Evolutionary conservation across 2,797 vertebrate genomes (phyloP).

Genomic region (Neostethus bicornis): DNA sequence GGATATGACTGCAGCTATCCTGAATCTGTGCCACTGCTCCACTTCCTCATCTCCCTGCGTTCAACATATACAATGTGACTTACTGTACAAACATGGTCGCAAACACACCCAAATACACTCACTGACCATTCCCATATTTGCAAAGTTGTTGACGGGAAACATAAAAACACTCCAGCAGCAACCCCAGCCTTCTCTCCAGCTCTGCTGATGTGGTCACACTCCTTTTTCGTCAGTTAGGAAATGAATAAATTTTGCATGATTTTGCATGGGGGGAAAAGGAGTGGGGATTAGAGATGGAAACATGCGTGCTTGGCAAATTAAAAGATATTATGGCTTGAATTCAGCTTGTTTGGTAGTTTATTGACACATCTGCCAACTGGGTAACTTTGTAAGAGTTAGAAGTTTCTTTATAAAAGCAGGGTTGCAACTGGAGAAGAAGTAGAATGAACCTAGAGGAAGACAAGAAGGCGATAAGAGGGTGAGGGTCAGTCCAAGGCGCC

Average conservation of each 20-base stretch:
- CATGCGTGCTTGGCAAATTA: conserved; percentile 33
- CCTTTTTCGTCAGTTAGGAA: conserved; percentile 41
- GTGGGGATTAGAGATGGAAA: conserved; percentile 23
- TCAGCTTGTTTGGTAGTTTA: conserved; percentile 35
- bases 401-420: conserved; percentile 51
- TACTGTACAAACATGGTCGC: conserved; percentile 23
- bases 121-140: conserved; percentile 22
- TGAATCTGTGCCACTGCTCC: conserved; percentile 49
- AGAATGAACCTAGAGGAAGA: conserved; percentile 23
- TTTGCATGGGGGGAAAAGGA: conserved; percentile 43
- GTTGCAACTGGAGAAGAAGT: conserved; percentile 33
- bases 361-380: conserved; percentile 52
- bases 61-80: conserved; percentile 48
- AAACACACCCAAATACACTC: conserved; percentile 19
- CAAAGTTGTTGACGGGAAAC: conserved; percentile 7
- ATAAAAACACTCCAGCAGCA: conserved; percentile 19
- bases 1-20: conserved; percentile 49
- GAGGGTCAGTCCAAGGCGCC: conserved; percentile 35
- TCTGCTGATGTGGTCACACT: conserved; percentile 43
- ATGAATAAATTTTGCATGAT: conserved; percentile 68
- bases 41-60: conserved; percentile 31
- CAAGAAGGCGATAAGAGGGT: conserved; percentile 38
- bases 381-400: conserved; percentile 52
- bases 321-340: conserved; percentile 9
- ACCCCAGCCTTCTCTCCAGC: conserved; percentile 23